A percentile compares a stretch with the other conserved stretches of the same genome.
Conservation (phyloP, 1,140 invertebrate species). For the Papilio glaucus region DNA sequence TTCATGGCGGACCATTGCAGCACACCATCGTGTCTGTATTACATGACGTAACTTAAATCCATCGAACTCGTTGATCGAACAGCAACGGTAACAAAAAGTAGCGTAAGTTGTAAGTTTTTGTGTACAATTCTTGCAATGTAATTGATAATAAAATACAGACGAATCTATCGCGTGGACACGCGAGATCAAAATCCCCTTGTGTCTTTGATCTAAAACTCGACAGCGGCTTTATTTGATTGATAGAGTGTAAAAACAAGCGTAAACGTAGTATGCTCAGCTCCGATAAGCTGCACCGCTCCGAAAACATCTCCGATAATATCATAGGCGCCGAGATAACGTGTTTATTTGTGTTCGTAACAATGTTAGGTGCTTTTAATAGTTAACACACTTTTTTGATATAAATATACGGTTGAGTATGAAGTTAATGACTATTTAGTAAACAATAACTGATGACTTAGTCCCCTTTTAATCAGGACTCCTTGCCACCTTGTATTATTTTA, state of each 20-base stretch:
- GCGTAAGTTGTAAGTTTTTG: too few relatives aligned
- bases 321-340: conserved; percentile 36
- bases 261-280: conserved; percentile 14
- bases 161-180: too few relatives aligned
- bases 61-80: too few relatives aligned
- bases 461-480: too few relatives aligned
- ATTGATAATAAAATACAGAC: too few relatives aligned
- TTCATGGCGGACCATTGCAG: too few relatives aligned
- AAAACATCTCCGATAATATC: conserved; percentile 41
- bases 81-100: too few relatives aligned
- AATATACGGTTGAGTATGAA: neutral
- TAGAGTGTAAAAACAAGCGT: conserved; percentile 35
- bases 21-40: neutral
- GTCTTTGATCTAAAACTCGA: neutral
- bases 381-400: conserved; percentile 16
- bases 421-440: neutral
- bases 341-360: neutral
- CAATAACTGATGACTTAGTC: neutral
- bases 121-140: too few relatives aligned
- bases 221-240: conserved; percentile 22
- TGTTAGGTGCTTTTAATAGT: conserved; percentile 19
- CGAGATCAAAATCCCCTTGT: too few relatives aligned
- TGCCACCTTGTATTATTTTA: too few relatives aligned
- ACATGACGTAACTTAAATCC: too few relatives aligned
- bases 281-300: conserved; percentile 27